Evolutionary conservation across 2,797 vertebrate genomes (phyloP).

Genomic region (Pseudochromis fuscus): DNA sequence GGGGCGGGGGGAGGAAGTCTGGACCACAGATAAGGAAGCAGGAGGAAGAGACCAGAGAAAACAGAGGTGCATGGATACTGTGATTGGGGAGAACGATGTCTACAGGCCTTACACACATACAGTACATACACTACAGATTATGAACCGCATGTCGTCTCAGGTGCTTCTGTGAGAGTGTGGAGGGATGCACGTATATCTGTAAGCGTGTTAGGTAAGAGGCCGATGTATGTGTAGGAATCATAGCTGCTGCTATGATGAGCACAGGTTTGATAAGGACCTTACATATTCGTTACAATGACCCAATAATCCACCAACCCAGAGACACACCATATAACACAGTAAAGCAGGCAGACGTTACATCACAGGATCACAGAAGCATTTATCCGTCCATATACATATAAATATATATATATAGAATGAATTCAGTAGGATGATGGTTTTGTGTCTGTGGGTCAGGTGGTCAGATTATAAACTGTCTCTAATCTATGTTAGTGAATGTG

Average conservation of each 20-base stretch:
- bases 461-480: constrained; percentile 67
- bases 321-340: constrained; percentile 2
- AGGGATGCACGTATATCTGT: constrained; percentile 2
- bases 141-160: constrained; percentile 7
- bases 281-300: constrained; percentile 8
- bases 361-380: constrained; percentile 50
- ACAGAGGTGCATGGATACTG: constrained; percentile 54
- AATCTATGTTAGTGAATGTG: constrained; percentile 66
- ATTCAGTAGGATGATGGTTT: constrained; percentile 55
- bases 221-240: constrained; percentile 12
- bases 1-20: constrained; percentile 81
- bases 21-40: constrained; percentile 81
- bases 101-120: constrained; percentile 13
- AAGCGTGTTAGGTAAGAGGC: constrained; percentile 37
- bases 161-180: constrained; percentile 2
- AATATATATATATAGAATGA: constrained; percentile 33
- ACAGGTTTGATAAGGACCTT: constrained; percentile 30
- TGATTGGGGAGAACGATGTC: constrained; percentile 9
- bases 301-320: constrained; percentile 25
- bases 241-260: constrained; percentile 14
- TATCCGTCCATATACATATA: background rate
- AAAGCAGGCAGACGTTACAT: constrained; percentile 54
- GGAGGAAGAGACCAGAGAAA: constrained; percentile 78
- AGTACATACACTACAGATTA: constrained; percentile 9
- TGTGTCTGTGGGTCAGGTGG: constrained; percentile 76